Evolutionary conservation across 2,113 vertebrate genomes (phyloP).

Genomic region (Symphodus melops): DNA sequence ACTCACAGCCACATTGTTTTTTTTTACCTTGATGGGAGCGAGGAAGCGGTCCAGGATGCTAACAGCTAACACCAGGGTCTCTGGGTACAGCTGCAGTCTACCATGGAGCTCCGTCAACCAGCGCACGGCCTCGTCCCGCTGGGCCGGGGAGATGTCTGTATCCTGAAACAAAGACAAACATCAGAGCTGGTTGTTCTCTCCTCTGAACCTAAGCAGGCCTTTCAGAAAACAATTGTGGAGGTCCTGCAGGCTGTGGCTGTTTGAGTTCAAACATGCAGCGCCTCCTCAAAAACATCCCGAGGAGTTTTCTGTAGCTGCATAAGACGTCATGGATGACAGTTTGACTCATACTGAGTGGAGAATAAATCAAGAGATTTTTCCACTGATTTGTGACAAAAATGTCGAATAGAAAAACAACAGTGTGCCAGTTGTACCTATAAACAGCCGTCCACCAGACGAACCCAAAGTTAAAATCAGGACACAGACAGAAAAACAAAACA

Average conservation of each 20-base stretch:
- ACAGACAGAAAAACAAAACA: neutral
- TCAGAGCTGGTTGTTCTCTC: neutral
- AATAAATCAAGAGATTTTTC: no score
- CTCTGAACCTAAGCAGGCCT: no score
- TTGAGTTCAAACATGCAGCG: no score
- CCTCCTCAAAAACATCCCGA: no score
- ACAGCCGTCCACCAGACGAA: neutral
- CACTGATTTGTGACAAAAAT: no score
- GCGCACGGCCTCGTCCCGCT: conserved; percentile 95
- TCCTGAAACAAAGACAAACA: conserved; percentile 80
- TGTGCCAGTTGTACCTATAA: neutral
- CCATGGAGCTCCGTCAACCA: conserved; percentile 93
- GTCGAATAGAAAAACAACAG: neutral
- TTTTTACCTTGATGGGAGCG: conserved; percentile 92
- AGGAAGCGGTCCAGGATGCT: conserved; percentile 97
- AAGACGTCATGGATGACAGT: no score
- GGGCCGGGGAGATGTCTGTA: conserved; percentile 93
- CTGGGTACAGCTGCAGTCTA: conserved; percentile 94
- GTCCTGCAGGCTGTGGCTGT: no score
- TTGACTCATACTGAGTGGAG: no score
- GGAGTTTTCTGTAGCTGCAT: no score
- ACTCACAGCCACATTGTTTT: neutral
- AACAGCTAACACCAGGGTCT: conserved; percentile 94
- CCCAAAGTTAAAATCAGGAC: neutral
- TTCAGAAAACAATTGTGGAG: no score